Evolutionary conservation across 2,797 vertebrate species (phyloP).

Genomic region (Antrozous pallidus): DNA sequence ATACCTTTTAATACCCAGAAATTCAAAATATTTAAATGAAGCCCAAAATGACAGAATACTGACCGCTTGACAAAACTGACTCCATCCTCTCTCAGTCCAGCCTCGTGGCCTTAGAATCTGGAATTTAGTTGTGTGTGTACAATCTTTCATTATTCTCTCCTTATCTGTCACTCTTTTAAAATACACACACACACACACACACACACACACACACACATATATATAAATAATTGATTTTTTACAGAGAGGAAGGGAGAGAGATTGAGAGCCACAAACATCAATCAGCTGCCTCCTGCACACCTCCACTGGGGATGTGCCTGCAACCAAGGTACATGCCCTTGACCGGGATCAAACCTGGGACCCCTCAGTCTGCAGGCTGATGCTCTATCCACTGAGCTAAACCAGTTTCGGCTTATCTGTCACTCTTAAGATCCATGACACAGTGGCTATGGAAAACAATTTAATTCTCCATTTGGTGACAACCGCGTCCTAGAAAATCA

Average conservation of each 20-base stretch:
- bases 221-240: no score
- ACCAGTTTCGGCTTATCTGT: no score
- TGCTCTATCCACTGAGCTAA: no score
- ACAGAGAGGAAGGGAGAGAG: no score
- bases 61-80: neutral
- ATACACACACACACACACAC: no score
- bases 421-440: neutral
- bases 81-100: neutral
- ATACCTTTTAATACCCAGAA: neutral
- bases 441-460: neutral
- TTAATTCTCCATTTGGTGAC: neutral
- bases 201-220: no score
- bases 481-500: neutral
- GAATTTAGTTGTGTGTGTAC: neutral
- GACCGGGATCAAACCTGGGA: no score
- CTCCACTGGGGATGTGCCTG: no score
- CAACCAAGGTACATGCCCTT: no score
- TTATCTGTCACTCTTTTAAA: neutral
- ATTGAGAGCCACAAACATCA: no score
- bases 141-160: neutral
- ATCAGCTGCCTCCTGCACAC: no score
- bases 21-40: neutral
- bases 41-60: neutral
- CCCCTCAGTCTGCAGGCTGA: no score
- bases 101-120: neutral